Base-by-base conservation (phyloP, 2,113 vertebrate genomes). In the Bubalus kerabau region DNA sequence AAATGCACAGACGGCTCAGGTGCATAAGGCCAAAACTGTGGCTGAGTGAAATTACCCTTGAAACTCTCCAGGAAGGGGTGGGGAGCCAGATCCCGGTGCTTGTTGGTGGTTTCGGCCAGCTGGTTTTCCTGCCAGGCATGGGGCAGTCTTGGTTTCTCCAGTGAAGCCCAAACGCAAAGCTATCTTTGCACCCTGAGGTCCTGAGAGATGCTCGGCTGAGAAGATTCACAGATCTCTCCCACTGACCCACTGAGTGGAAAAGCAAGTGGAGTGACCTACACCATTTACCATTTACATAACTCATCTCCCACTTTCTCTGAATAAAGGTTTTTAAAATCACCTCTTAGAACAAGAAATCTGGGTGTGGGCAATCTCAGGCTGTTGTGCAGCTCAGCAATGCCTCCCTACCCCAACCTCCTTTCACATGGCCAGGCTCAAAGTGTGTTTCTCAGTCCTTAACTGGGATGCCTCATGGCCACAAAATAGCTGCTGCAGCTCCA, bases 291-390 rank as follows among this genome's bases (percentile, higher is more conserved):
- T 24, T 23, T 83, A 36, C 32, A 46, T 21, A 56, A 7, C 32
- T 32, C 26, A 40, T 46, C n/a, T 56, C 43, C 78, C 10, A 24
- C 11, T 1, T 26, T 26, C 32, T 95, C 60, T 83, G 50, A 67
- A 46, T 62, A 93, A 97, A 94, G 46, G 10, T n/a, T 32, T 87
- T 85, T 56, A 60, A 60, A 87, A 74, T 17, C 48, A 87, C 56
- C 60, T 54, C 80, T 62, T 62, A 94, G 84, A 87, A 81, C n/a
- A 50, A 64, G 71, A 82, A 86, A 15, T 40, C 46, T 46, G 32
- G 46, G 50, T 32, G 10, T 56, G n/a, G 1, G 52, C 64, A 3
- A 60, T 15, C 23, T 54, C 59, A 28, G 54, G 48, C n/a, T n/a
- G 12, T 46, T 56, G 46, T 23, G 52, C 7, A 28, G 48, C n/a